phyloP scores from a whole-genome alignment of 1,140 invertebrate species.

The Leptinotarsa texana region DNA sequence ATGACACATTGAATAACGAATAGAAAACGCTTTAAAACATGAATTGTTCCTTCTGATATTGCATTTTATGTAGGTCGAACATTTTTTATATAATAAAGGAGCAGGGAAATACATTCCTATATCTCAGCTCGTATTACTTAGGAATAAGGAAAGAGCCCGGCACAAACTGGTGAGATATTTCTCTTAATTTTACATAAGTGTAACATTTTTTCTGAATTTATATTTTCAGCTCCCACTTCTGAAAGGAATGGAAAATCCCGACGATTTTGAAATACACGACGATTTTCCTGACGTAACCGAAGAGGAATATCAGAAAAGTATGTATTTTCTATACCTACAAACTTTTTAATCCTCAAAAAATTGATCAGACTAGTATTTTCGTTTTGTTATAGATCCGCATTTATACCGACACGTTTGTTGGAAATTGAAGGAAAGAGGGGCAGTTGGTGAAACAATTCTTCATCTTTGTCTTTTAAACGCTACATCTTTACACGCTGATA shows the following conservation, averaged over 20 bases:
- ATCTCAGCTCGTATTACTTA: conserved; percentile 79
- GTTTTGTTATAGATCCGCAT: conserved; percentile 48
- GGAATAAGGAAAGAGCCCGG: conserved; percentile 83
- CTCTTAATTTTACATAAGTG: neutral
- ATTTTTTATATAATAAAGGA: conserved; percentile 92
- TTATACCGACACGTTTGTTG: conserved; percentile 86
- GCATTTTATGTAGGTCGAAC: conserved; percentile 63
- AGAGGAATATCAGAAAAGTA: conserved; percentile 55
- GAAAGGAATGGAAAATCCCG: conserved; percentile 77
- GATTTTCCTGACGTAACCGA: conserved; percentile 65
- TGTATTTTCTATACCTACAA: neutral
- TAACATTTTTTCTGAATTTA: neutral
- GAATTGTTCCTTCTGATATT: no score
- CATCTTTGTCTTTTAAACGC: conserved; percentile 93
- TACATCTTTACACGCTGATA: conserved; percentile 86
- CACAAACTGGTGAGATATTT: conserved; percentile 70
- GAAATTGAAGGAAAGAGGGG: conserved; percentile 89
- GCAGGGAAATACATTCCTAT: conserved; percentile 87
- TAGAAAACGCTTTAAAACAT: no score
- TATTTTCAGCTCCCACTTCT: conserved; percentile 68
- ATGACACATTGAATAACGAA: no score
- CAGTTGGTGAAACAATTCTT: conserved; percentile 93
- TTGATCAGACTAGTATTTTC: neutral
- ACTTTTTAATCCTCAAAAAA: neutral
- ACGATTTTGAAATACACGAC: conserved; percentile 80